These are phyloP conservation scores for Blennius ocellaris DNA, from an alignment of 2,113 vertebrate genomes.

Conservation along the genomic window DNA sequence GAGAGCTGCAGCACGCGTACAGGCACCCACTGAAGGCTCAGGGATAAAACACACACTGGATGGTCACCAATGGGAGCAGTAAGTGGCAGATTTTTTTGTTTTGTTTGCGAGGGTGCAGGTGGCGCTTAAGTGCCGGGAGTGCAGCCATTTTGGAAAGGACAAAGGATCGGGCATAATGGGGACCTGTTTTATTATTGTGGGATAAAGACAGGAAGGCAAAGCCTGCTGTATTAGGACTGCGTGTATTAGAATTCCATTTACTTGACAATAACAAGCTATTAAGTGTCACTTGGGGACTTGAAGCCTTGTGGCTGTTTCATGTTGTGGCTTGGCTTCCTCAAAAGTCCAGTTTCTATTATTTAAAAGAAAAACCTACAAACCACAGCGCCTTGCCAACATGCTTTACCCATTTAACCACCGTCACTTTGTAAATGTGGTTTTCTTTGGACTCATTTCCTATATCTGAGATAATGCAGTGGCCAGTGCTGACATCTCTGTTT, in stretches of 20 bases:
- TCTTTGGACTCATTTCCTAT: too few relatives aligned
- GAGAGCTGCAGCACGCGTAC: slow-evolving; percentile 35
- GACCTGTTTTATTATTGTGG: slow-evolving; percentile 58
- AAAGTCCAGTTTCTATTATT: slow-evolving; percentile 15
- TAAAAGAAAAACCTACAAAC: background rate
- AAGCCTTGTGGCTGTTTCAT: slow-evolving; percentile 37
- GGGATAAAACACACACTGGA: slow-evolving; percentile 50
- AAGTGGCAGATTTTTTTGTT: slow-evolving; percentile 27
- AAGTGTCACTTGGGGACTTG: slow-evolving; percentile 36
- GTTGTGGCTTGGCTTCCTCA: background rate
- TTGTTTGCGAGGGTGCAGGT: slow-evolving; percentile 55
- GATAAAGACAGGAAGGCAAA: slow-evolving; percentile 56
- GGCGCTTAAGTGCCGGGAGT: slow-evolving; percentile 57
- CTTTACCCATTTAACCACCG: too few relatives aligned
- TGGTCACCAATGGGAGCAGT: slow-evolving; percentile 40
- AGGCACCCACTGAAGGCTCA: slow-evolving; percentile 40
- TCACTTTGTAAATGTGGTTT: too few relatives aligned
- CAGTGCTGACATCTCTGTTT: too few relatives aligned
- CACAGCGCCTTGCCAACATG: background rate
- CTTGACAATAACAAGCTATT: slow-evolving; percentile 58
- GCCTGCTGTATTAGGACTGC: slow-evolving; percentile 41
- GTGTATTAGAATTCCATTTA: slow-evolving; percentile 60
- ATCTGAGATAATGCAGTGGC: too few relatives aligned
- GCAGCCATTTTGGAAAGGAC: slow-evolving; percentile 58
- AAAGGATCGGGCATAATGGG: slow-evolving; percentile 61